Percentiles rank a stretch among this genome's conserved stretches.
Evolutionary conservation across 2,113 vertebrate species (phyloP).

Genomic region (Sisor rabdophorus): DNA sequence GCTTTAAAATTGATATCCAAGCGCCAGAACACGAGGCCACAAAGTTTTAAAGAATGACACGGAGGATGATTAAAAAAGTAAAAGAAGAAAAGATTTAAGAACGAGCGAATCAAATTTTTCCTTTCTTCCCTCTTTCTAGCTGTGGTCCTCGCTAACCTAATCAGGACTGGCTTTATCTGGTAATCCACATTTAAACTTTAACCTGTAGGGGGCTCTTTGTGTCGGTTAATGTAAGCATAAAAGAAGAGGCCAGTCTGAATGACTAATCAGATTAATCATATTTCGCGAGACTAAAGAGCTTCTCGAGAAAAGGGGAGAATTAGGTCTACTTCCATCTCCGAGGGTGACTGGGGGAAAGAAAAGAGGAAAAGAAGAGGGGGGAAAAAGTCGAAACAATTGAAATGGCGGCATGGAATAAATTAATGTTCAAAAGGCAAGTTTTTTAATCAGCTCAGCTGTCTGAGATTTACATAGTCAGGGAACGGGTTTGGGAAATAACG

Average conservation of each 20-base stretch:
- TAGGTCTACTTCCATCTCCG: constrained; percentile 74
- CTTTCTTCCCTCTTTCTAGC: constrained; percentile 48
- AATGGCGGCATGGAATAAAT: constrained; percentile 68
- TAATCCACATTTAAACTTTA: constrained; percentile 99
- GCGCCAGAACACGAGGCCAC: constrained; percentile 74
- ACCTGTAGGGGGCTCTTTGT: constrained; percentile 98
- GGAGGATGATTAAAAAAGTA: constrained; percentile 37
- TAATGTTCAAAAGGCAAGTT: constrained; percentile 66
- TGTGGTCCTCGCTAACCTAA: constrained; percentile 84
- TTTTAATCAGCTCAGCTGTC: constrained; percentile 69
- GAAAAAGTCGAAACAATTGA: constrained; percentile 67
- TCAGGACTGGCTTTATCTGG: constrained; percentile 92
- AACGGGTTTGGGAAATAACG: constrained; percentile 57
- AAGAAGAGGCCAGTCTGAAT: constrained; percentile 82
- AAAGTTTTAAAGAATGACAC: constrained; percentile 60
- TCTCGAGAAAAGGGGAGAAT: constrained; percentile 83
- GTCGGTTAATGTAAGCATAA: constrained; percentile 95
- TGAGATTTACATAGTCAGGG: constrained; percentile 55
- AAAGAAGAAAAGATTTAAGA: constrained; percentile 80
- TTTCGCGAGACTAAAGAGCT: constrained; percentile 86
- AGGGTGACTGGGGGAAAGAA: constrained; percentile 20
- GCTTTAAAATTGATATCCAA: constrained; percentile 91
- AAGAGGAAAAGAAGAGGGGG: constrained; percentile 5
- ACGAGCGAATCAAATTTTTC: constrained; percentile 85
- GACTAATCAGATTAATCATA: constrained; percentile 98